Percentiles rank a stretch among this genome's conserved stretches.
Conservation (phyloP, 2,797 vertebrate species). For the Ambastaia sidthimunki region DNA sequence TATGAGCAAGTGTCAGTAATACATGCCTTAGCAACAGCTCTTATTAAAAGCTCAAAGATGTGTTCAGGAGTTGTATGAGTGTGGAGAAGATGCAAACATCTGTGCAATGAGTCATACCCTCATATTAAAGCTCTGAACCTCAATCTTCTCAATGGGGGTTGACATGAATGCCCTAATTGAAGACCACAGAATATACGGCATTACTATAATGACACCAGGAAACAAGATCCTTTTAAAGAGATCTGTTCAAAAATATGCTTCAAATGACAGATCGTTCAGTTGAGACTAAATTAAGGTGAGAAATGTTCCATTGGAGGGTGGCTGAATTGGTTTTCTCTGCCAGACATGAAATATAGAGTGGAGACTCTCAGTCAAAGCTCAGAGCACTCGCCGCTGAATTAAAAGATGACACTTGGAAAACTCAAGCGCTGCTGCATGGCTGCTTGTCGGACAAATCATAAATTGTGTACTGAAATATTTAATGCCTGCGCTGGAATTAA, state of each 20-base stretch:
- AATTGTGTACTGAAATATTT: constrained; percentile 46
- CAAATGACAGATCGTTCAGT: constrained; percentile 15
- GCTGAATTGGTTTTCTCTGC: constrained; percentile 40
- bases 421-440: constrained; percentile 14
- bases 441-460: constrained; percentile 36
- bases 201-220: constrained; percentile 16
- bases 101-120: constrained; percentile 13
- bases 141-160: constrained; percentile 2
- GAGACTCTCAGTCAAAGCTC: constrained; percentile 47
- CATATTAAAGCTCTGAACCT: constrained; percentile 4
- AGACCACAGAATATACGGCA: constrained; percentile 23
- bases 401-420: constrained; percentile 52
- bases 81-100: constrained; percentile 4
- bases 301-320: constrained; percentile 21
- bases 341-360: constrained; percentile 48
- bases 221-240: constrained; percentile 24
- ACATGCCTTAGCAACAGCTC: neutral
- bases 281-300: constrained; percentile 34
- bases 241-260: constrained; percentile 18
- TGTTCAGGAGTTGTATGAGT: neutral
- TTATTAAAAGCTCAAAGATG: constrained; percentile 7
- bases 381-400: constrained; percentile 35
- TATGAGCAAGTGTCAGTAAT: neutral
- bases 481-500: constrained; percentile 23
- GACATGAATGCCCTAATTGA: constrained; percentile 24